Conservation (phyloP, 2,888 invertebrate genomes). For the Geophilus truncorum region DNA sequence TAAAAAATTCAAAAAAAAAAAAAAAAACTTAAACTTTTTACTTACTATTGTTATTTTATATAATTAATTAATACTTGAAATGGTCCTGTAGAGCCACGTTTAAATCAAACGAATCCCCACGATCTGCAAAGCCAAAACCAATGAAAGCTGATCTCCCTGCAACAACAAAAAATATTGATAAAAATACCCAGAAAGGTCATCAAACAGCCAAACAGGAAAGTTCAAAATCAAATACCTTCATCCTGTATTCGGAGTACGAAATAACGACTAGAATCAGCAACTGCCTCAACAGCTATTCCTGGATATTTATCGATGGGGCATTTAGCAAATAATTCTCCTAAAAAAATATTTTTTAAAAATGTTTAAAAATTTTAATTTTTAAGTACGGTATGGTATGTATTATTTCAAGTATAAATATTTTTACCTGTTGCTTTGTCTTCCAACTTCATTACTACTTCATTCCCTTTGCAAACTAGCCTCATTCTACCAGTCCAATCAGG, state of each 20-base stretch:
- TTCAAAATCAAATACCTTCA: conserved; percentile 67
- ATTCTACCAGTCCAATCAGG: conserved; percentile 99
- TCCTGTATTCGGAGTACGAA: conserved; percentile 94
- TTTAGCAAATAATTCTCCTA: conserved; percentile 81
- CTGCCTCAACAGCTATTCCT: conserved; percentile 88
- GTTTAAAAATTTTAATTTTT: neutral
- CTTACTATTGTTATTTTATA: neutral
- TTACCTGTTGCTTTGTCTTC: conserved; percentile 86
- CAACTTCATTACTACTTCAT: conserved; percentile 79
- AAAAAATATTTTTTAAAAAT: conserved; percentile 34
- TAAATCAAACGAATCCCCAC: conserved; percentile 97
- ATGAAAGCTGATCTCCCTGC: conserved; percentile 71
- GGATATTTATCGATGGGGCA: conserved; percentile 95
- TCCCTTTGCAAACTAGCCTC: conserved; percentile 83
- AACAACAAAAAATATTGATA: neutral
- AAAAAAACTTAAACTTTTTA: neutral
- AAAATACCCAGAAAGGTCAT: neutral
- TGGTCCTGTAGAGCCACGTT: conserved; percentile 98
- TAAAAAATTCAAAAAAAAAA: neutral
- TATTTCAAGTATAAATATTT: too few species aligned
- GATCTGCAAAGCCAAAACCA: conserved; percentile 94
- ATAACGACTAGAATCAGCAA: conserved; percentile 95
- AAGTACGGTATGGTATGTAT: neutral
- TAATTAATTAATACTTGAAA: conserved; percentile 61
- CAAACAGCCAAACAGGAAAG: neutral